Conservation (phyloP, 2,113 vertebrate species). For the Seriola quinqueradiata region DNA sequence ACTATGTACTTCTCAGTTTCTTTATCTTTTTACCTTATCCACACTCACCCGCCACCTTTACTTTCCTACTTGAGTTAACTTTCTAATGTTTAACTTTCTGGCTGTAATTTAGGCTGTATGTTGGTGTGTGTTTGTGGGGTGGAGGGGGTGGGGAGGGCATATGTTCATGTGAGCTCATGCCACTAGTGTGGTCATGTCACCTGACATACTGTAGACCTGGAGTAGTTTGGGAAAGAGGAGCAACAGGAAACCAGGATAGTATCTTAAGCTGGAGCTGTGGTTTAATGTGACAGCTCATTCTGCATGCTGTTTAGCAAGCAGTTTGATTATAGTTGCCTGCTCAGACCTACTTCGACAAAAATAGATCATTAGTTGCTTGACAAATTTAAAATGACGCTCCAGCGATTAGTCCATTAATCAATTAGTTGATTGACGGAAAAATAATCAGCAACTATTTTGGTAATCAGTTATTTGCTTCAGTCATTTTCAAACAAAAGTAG, state of each 20-base stretch:
- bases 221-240: constrained; percentile 4
- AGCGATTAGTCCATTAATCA: no score
- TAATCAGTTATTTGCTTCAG: no score
- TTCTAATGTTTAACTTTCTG: constrained; percentile 74
- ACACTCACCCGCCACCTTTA: neutral
- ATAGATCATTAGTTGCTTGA: neutral
- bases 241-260: constrained; percentile 4
- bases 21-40: neutral
- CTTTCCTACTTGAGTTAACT: constrained; percentile 37
- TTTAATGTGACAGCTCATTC: neutral
- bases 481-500: no score
- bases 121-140: neutral
- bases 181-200: constrained; percentile 16
- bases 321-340: neutral
- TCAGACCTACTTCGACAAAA: neutral
- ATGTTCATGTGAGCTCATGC: constrained; percentile 13
- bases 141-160: neutral
- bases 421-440: no score
- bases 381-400: neutral
- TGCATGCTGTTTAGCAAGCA: no score
- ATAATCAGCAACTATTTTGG: no score
- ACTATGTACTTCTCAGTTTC: neutral
- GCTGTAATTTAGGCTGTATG: constrained; percentile 30
- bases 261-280: neutral
- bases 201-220: constrained; percentile 23